Evolutionary conservation across 2,797 vertebrate genomes (phyloP).

Genomic region (Silurus aristotelis): DNA sequence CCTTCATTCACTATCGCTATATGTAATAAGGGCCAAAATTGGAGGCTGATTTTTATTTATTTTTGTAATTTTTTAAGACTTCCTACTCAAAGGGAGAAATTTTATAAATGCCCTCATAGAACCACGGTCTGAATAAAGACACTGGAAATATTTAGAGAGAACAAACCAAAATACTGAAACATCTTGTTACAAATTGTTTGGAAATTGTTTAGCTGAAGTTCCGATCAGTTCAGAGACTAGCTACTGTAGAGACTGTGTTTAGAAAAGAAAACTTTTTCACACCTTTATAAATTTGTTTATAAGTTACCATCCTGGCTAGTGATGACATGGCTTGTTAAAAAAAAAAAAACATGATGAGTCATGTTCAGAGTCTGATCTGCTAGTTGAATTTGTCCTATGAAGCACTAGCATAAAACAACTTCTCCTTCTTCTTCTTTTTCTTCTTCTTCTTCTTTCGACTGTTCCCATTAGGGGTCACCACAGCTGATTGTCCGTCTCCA

Average conservation of each 20-base stretch:
- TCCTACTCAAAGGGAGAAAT: neutral
- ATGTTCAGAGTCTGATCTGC: neutral
- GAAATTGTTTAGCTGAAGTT: too few relatives aligned
- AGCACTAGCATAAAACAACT: too few relatives aligned
- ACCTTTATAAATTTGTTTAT: neutral
- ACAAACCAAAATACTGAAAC: neutral
- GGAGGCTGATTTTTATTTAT: neutral
- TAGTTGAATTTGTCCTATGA: neutral
- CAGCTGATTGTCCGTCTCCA: too few relatives aligned
- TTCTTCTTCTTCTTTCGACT: too few relatives aligned
- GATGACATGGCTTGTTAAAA: neutral
- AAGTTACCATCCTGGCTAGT: neutral
- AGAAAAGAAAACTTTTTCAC: neutral
- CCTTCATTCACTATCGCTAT: constrained; percentile 5
- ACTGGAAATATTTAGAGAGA: neutral
- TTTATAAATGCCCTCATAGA: neutral
- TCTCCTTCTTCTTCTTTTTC: too few relatives aligned
- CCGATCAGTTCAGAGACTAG: too few relatives aligned
- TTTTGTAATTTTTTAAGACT: too few relatives aligned
- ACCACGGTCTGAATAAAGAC: too few relatives aligned
- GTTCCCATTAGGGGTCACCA: too few relatives aligned
- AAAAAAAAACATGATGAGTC: neutral
- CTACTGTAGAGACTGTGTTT: too few relatives aligned
- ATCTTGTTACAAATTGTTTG: too few relatives aligned
- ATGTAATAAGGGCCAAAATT: constrained; percentile 15